phyloP scores from a whole-genome alignment of 2,797 vertebrate species.

The Schizopygopsis pylzovi region DNA sequence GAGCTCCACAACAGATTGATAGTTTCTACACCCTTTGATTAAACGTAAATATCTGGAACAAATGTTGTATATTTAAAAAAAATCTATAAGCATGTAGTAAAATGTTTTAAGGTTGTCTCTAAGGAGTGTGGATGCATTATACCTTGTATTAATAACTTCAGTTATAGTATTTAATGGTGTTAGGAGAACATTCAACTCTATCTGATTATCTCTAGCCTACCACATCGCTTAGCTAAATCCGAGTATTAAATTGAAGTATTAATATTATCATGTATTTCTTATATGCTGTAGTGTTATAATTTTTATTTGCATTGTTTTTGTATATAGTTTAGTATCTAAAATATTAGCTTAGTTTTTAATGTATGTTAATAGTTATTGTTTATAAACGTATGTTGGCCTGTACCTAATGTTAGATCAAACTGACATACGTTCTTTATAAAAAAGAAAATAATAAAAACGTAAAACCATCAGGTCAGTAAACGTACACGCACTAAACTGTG shows the following conservation, averaged over 20 bases:
- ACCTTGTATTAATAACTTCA: too few relatives aligned
- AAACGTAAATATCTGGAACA: background rate
- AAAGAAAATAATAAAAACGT: background rate
- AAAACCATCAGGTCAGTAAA: background rate
- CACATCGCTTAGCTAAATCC: background rate
- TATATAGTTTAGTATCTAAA: background rate
- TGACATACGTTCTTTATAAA: background rate
- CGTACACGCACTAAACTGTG: background rate
- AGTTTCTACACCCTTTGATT: background rate
- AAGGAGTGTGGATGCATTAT: background rate
- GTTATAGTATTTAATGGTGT: background rate
- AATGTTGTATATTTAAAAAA: background rate
- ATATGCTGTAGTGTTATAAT: background rate
- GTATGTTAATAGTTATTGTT: background rate
- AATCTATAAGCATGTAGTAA: background rate
- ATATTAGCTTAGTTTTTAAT: background rate
- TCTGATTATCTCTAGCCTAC: background rate
- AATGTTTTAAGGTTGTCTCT: background rate
- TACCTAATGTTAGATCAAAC: background rate
- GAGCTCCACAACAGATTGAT: background rate
- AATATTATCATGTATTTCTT: background rate
- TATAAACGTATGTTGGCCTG: background rate
- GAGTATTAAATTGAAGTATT: background rate
- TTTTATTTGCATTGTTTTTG: background rate
- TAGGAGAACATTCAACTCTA: background rate